These are phyloP conservation scores for Aplochiton taeniatus DNA, from an alignment of 2,797 vertebrate species.

Conservation along the genomic window DNA sequence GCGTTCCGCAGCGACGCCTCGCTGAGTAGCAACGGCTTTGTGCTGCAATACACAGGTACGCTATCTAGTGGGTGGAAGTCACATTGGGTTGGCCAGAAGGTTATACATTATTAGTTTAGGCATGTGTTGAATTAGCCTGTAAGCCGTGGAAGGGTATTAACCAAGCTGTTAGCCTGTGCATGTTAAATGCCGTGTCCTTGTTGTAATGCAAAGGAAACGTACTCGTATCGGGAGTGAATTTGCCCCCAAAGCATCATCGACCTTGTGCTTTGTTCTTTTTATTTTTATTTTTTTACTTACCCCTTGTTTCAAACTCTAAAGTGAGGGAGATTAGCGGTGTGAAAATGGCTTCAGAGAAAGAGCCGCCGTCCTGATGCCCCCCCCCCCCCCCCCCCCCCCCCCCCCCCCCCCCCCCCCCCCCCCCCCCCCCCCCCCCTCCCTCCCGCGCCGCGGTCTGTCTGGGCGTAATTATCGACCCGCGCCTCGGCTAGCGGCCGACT, in stretches of 20 bases:
- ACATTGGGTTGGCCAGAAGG: too few relatives aligned
- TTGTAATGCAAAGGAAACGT: too few relatives aligned
- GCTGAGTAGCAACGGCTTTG: slow-evolving; percentile 92
- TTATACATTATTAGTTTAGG: not conserved
- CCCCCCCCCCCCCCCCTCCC: not conserved
- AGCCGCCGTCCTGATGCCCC: slow-evolving; percentile 39
- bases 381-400: slow-evolving; percentile 16
- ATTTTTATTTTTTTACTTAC: slow-evolving; percentile 34
- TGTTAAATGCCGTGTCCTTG: not conserved
- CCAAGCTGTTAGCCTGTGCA: not conserved
- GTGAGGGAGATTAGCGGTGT: slow-evolving; percentile 45
- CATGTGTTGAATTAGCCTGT: not conserved
- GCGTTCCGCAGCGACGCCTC: slow-evolving; percentile 97
- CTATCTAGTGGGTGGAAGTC: too few relatives aligned
- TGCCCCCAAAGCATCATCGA: slow-evolving; percentile 51
- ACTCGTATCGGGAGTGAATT: slow-evolving; percentile 43
- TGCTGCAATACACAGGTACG: slow-evolving; percentile 93
- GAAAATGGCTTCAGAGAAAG: slow-evolving; percentile 50
- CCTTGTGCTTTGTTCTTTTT: slow-evolving; percentile 58
- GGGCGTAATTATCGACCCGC: slow-evolving; percentile 51
- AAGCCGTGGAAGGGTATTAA: not conserved
- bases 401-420: not conserved
- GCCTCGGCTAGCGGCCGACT: slow-evolving; percentile 36
- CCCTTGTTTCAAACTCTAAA: slow-evolving; percentile 50
- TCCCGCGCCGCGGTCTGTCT: slow-evolving; percentile 32